phyloP scores from a whole-genome alignment of 2,797 vertebrate species.

The Danio tinwini region DNA sequence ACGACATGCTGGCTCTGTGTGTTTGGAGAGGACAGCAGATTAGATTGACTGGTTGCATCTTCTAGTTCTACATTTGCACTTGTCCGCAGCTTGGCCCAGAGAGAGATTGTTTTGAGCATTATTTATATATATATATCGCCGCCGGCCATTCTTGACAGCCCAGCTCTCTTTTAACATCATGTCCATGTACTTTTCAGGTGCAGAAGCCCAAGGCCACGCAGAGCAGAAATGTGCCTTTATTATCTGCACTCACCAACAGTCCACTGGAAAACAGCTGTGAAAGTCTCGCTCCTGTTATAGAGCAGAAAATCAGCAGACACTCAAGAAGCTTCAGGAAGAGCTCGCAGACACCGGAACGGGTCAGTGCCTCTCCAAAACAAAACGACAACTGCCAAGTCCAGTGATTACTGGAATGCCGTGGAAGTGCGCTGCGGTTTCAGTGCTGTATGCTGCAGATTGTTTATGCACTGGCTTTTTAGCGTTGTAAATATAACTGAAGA shows the following conservation, averaged over 20 bases:
- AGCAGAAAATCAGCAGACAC: slow-evolving; percentile 40
- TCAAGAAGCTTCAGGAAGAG: slow-evolving; percentile 56
- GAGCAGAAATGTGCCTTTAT: slow-evolving; percentile 60
- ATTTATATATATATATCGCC: not conserved
- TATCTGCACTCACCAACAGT: slow-evolving; percentile 61
- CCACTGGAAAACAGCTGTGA: slow-evolving; percentile 51
- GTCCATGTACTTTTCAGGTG: slow-evolving; percentile 55
- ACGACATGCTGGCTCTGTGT: not conserved
- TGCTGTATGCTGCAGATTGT: not conserved
- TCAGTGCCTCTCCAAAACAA: slow-evolving; percentile 47
- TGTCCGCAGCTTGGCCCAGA: not conserved
- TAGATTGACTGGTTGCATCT: slow-evolving; percentile 8
- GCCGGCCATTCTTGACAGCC: not conserved
- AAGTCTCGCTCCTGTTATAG: slow-evolving; percentile 48
- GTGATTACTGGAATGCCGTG: slow-evolving; percentile 64
- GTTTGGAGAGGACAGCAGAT: not conserved
- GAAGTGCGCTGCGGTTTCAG: not conserved
- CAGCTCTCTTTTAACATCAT: slow-evolving; percentile 15
- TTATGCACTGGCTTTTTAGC: slow-evolving; percentile 20
- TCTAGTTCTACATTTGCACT: slow-evolving; percentile 12
- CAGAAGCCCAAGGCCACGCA: slow-evolving; percentile 57
- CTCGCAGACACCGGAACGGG: slow-evolving; percentile 53
- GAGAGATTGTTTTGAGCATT: not conserved
- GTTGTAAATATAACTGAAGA: slow-evolving; percentile 20
- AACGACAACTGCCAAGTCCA: slow-evolving; percentile 86